phyloP scores from a whole-genome alignment of 1,140 invertebrate species.

The Melipona quadrifasciata region DNA sequence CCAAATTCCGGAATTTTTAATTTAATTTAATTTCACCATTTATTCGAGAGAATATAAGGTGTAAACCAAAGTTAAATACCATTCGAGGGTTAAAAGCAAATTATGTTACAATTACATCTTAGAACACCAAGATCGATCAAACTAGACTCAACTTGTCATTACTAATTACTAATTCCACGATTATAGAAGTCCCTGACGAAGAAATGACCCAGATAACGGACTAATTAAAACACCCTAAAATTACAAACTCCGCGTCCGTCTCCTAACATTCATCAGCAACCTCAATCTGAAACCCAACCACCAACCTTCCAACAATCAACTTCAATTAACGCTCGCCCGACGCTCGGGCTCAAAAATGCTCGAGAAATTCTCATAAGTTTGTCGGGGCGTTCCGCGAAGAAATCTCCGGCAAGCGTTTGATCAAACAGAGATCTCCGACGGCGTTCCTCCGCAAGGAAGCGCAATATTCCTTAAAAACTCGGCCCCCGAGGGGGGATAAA shows the following conservation, averaged over 20 bases:
- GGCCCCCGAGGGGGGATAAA: constrained; percentile 8
- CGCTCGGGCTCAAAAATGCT: neutral
- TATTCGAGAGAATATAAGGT: too few species aligned
- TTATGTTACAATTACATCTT: too few species aligned
- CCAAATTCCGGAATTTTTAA: too few species aligned
- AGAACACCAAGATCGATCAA: too few species aligned
- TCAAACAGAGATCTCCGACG: constrained; percentile 7
- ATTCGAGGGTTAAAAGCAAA: too few species aligned
- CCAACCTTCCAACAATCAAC: neutral
- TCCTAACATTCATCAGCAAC: neutral
- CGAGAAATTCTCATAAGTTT: neutral
- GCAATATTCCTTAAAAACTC: constrained; percentile 36
- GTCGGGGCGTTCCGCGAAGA: neutral
- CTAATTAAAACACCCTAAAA: neutral
- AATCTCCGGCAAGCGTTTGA: neutral
- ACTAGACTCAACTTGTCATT: too few species aligned
- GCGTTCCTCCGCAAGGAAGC: neutral
- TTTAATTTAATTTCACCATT: too few species aligned
- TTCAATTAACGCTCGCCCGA: neutral
- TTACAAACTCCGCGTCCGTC: neutral
- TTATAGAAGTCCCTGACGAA: too few species aligned
- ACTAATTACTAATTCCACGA: too few species aligned
- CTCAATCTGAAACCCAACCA: neutral
- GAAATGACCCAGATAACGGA: too few species aligned
- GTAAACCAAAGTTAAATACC: too few species aligned